Percentiles rank a stretch among this genome's conserved stretches.
phyloP scores from a whole-genome alignment of 1,140 invertebrate species.

The Chrysopa pallens region DNA sequence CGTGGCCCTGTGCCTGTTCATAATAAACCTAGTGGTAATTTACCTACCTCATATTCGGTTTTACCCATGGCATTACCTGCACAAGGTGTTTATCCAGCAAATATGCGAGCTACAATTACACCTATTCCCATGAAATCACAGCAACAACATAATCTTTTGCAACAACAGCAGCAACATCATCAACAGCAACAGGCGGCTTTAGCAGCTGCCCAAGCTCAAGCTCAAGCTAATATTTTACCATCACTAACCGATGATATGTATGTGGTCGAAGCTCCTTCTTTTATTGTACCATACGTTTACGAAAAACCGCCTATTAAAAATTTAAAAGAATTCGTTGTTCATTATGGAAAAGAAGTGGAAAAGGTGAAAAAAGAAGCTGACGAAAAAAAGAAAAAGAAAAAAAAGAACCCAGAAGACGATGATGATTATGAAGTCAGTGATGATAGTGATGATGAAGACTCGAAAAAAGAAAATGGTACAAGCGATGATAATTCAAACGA shows the following conservation, averaged over 20 bases:
- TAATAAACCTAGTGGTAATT: constrained; percentile 12
- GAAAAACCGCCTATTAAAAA: constrained; percentile 67
- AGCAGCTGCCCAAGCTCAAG: constrained; percentile 21
- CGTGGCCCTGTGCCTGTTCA: constrained; percentile 38
- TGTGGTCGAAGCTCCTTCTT: constrained; percentile 76
- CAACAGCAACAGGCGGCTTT: constrained; percentile 10
- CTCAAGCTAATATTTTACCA: constrained; percentile 41
- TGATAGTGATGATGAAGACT: constrained; percentile 24
- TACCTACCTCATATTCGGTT: constrained; percentile 17
- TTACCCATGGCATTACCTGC: constrained; percentile 31
- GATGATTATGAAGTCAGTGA: constrained; percentile 22
- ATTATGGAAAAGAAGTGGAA: constrained; percentile 33
- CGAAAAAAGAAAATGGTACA: constrained; percentile 24
- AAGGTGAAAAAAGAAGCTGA: constrained; percentile 20
- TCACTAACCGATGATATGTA: constrained; percentile 78
- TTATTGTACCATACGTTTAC: constrained; percentile 84
- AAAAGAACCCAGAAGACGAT: constrained; percentile 14
- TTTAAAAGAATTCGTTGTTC: constrained; percentile 55
- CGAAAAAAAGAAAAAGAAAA: constrained; percentile 11
- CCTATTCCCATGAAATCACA: constrained; percentile 29
- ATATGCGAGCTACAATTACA: constrained; percentile 36
- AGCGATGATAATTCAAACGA: constrained; percentile 20
- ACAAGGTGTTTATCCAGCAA: constrained; percentile 34
- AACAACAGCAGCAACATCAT: constrained; percentile 4
- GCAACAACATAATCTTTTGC: not conserved